A percentile compares a stretch with the other conserved stretches of the same genome.
Evolutionary conservation across 1,140 invertebrate genomes (phyloP).

Genomic region (Caenorhabditis inopinata): DNA sequence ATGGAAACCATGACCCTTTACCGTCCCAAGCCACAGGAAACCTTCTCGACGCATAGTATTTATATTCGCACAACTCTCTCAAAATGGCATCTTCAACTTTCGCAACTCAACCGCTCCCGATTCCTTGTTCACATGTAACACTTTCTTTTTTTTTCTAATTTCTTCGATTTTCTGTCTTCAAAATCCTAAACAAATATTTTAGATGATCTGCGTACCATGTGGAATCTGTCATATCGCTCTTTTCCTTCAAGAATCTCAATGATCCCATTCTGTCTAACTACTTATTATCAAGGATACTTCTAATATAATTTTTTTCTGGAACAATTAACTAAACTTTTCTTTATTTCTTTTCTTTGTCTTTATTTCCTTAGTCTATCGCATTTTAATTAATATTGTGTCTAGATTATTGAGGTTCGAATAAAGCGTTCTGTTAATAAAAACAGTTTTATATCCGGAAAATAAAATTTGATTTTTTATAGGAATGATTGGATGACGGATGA

Average conservation of each 20-base stretch:
- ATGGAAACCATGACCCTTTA: slow-evolving; percentile 39
- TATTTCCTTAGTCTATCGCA: neutral
- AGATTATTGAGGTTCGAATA: slow-evolving; percentile 31
- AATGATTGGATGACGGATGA: neutral
- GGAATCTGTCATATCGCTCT: slow-evolving; percentile 29
- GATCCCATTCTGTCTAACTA: slow-evolving; percentile 4
- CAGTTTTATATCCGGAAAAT: neutral
- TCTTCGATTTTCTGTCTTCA: neutral
- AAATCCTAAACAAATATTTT: neutral
- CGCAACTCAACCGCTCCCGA: neutral
- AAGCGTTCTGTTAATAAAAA: slow-evolving; percentile 24
- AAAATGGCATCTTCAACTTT: neutral
- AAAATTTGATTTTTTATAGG: neutral
- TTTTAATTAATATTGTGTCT: neutral
- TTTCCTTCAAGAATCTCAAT: slow-evolving; percentile 29
- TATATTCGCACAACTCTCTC: neutral
- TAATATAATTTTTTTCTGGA: too few relatives aligned
- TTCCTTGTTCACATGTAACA: slow-evolving; percentile 22
- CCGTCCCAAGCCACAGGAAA: slow-evolving; percentile 42
- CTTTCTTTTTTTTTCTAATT: neutral
- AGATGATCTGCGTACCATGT: slow-evolving; percentile 30
- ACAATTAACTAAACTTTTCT: neutral
- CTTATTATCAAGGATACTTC: too few relatives aligned
- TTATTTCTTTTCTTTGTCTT: too few relatives aligned
- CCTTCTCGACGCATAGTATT: slow-evolving; percentile 46